Percentiles rank a stretch among this genome's conserved stretches.
phyloP scores from a whole-genome alignment of 1,140 invertebrate genomes.

The Thaumetopoea pityocampa region DNA sequence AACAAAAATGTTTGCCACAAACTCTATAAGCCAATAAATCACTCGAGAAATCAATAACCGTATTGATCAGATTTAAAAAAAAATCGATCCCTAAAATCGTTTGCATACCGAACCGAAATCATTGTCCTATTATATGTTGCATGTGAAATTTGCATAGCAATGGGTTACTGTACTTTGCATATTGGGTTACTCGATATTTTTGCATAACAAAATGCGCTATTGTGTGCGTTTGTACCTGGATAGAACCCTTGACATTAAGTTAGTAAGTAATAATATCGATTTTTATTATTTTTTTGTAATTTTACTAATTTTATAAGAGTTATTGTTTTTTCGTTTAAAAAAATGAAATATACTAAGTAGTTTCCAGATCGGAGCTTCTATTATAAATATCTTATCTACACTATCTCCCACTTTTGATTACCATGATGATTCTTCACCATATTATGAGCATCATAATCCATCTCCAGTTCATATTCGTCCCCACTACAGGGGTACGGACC shows the following conservation, averaged over 20 bases:
- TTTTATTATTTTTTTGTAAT: no score
- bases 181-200: constrained; percentile 58
- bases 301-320: no score
- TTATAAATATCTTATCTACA: no score
- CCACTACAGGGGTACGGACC: no score
- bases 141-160: constrained; percentile 51
- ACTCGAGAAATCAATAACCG: constrained; percentile 63
- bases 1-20: constrained; percentile 3
- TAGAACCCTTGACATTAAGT: not conserved
- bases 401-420: no score
- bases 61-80: constrained; percentile 49
- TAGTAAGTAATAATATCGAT: constrained; percentile 1
- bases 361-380: no score
- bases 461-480: no score
- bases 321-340: no score
- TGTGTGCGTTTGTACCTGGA: constrained; percentile 9
- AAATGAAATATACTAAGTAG: no score
- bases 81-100: constrained; percentile 34
- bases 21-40: constrained; percentile 53
- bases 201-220: constrained; percentile 52
- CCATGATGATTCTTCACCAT: no score
- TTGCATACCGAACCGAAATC: constrained; percentile 18
- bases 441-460: no score
- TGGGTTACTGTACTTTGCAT: constrained; percentile 52
- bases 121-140: constrained; percentile 27